phyloP scores from a whole-genome alignment of 2,797 vertebrate species.

The Rhynchotus rufescens region DNA sequence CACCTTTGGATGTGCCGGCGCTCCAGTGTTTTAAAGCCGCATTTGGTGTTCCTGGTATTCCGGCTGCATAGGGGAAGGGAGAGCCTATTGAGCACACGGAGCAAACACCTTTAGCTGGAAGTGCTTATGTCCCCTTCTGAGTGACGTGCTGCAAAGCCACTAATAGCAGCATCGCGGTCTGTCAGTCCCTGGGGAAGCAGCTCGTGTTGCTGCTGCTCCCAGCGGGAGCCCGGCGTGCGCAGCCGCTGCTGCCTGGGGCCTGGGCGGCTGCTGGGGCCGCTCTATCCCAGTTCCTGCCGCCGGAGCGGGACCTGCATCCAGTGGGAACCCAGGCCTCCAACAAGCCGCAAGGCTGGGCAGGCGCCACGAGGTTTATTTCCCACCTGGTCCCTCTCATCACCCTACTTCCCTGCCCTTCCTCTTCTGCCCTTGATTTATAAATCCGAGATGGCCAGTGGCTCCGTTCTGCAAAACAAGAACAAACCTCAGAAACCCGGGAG shows the following conservation, averaged over 20 bases:
- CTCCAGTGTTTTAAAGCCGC: background rate
- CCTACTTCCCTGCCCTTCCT: background rate
- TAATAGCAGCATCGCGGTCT: constrained; percentile 15
- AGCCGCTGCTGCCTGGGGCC: background rate
- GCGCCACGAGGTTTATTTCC: background rate
- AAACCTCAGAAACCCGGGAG: background rate
- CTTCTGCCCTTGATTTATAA: background rate
- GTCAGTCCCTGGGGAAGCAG: background rate
- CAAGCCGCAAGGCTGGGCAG: background rate
- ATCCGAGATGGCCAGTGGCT: background rate
- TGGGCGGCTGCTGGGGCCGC: background rate
- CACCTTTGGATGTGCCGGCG: background rate
- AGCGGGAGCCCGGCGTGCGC: background rate
- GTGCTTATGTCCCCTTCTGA: background rate
- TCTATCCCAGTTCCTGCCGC: background rate
- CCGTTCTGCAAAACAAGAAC: background rate
- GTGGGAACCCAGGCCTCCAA: background rate
- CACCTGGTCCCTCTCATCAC: background rate
- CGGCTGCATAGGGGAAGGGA: background rate
- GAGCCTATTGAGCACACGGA: background rate
- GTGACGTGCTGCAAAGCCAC: background rate
- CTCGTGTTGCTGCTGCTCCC: background rate
- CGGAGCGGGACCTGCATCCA: background rate
- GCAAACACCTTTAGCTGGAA: background rate
- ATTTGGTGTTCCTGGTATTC: background rate